Evolutionary conservation across 2,113 vertebrate genomes (phyloP).

Genomic region (Ranitomeya variabilis): DNA sequence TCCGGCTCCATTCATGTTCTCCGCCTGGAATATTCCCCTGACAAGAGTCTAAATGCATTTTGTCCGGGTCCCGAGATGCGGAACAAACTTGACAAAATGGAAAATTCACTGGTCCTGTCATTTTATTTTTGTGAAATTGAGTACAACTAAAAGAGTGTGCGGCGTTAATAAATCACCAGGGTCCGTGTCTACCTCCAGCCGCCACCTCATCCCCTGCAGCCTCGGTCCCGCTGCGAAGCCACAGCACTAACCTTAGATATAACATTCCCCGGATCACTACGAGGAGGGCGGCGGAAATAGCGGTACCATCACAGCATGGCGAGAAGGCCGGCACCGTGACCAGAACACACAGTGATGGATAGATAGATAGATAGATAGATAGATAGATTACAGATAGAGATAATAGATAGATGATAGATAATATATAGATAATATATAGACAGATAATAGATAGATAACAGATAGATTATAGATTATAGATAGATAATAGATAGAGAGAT

Average conservation of each 20-base stretch:
- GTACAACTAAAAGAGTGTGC: not conserved
- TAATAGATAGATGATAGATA: not conserved
- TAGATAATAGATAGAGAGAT: not conserved
- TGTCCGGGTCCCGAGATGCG: not conserved
- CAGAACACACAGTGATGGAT: not conserved
- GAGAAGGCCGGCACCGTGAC: not conserved
- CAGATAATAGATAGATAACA: conserved; percentile 3
- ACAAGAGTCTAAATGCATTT: not conserved
- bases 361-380: not conserved
- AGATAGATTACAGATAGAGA: not conserved
- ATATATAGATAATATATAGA: not conserved
- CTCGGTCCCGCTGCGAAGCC: conserved; percentile 44
- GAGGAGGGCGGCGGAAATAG: not conserved
- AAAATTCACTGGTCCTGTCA: not conserved
- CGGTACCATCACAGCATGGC: not conserved
- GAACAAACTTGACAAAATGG: not conserved
- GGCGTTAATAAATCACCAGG: not conserved
- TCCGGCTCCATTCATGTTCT: conserved; percentile 20
- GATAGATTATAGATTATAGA: not conserved
- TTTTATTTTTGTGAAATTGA: not conserved
- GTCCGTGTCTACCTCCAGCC: conserved; percentile 13
- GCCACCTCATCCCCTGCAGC: not conserved
- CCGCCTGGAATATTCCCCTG: not conserved
- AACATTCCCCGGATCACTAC: not conserved
- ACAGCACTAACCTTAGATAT: conserved; percentile 61